These are phyloP conservation scores for Neoaliturus tenellus DNA, from an alignment of 2,888 invertebrate genomes.

Conservation along the genomic window DNA sequence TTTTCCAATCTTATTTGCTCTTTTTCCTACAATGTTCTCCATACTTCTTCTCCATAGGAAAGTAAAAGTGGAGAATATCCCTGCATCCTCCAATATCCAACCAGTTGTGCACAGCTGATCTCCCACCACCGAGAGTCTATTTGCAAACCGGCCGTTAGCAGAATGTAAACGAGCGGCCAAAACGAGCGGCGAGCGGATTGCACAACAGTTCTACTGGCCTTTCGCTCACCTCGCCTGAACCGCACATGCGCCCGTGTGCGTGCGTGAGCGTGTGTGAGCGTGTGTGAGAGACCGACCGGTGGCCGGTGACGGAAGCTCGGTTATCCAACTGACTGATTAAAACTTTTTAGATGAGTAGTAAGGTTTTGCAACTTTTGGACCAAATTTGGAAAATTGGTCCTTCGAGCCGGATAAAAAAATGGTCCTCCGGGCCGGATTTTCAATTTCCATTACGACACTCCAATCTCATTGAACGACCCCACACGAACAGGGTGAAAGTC, in stretches of 20 bases:
- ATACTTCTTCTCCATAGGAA: too few species aligned
- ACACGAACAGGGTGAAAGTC: neutral
- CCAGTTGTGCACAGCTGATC: neutral
- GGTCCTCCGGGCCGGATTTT: constrained; percentile 7
- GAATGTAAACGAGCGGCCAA: constrained; percentile 4
- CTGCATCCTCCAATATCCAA: neutral
- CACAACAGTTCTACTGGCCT: constrained; percentile 24
- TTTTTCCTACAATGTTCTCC: too few species aligned
- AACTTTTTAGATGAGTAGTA: neutral
- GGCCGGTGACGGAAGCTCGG: neutral
- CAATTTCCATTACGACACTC: neutral
- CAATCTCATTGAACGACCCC: neutral
- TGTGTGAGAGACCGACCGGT: neutral
- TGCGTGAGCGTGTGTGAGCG: too few species aligned
- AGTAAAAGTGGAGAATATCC: neutral
- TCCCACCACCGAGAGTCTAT: neutral
- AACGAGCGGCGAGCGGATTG: neutral
- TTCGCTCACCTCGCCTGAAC: neutral
- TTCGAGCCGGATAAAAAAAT: neutral
- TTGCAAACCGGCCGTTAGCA: constrained; percentile 30
- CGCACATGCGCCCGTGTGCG: neutral
- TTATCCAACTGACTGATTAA: neutral
- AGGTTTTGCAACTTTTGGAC: too few species aligned
- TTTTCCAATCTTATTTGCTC: too few species aligned
- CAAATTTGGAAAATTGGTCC: too few species aligned